phyloP scores from a whole-genome alignment of 2,888 invertebrate genomes.

The Noctua fimbriata region DNA sequence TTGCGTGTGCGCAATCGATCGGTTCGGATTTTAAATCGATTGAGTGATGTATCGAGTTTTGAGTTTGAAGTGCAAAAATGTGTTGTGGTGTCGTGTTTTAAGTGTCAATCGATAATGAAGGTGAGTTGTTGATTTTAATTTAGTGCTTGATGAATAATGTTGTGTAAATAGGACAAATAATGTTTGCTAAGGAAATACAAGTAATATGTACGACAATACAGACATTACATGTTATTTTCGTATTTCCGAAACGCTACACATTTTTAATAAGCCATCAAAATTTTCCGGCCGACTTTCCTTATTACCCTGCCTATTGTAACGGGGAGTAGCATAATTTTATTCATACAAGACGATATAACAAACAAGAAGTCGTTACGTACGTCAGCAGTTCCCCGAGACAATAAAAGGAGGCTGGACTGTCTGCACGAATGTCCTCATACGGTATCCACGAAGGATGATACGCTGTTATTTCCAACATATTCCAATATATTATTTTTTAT shows the following conservation, averaged over 20 bases:
- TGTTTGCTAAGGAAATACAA: not conserved
- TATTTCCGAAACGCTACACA: conserved; percentile 51
- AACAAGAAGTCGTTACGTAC: conserved; percentile 80
- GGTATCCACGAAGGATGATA: conserved; percentile 88
- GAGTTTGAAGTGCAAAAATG: conserved; percentile 29
- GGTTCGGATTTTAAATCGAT: conserved; percentile 70
- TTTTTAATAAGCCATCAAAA: conserved; percentile 66
- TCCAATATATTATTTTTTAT: conserved; percentile 91
- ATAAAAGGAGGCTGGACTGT: conserved; percentile 88
- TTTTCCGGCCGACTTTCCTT: conserved; percentile 74
- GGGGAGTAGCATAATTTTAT: conserved; percentile 80
- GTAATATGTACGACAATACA: not conserved
- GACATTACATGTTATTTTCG: conserved; percentile 16
- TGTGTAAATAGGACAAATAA: not conserved
- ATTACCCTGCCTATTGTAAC: conserved; percentile 77
- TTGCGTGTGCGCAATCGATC: conserved; percentile 86
- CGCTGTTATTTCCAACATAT: conserved; percentile 91
- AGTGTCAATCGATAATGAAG: conserved; percentile 23
- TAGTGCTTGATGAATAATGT: not conserved
- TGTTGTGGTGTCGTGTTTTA: conserved; percentile 41
- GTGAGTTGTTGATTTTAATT: conserved; percentile 35
- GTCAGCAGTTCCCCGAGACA: conserved; percentile 86
- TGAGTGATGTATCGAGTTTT: conserved; percentile 37
- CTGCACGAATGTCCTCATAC: conserved; percentile 84
- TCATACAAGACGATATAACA: conserved; percentile 82